These are phyloP conservation scores for Stictonetta naevosa DNA, from an alignment of 2,113 vertebrate genomes.

Conservation along the genomic window DNA sequence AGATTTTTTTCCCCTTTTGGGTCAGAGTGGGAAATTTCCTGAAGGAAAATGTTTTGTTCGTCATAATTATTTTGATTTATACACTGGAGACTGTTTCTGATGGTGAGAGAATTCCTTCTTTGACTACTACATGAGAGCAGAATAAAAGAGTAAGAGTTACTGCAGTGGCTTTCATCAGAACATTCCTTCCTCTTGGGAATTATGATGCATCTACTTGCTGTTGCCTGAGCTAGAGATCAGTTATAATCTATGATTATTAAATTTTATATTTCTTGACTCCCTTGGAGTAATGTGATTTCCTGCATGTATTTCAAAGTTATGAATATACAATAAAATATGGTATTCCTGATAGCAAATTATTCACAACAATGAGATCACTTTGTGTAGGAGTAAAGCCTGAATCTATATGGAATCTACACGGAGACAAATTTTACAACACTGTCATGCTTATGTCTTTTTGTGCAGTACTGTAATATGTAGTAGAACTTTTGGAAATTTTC, in stretches of 20 bases:
- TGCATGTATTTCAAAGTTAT: slow-evolving; percentile 1
- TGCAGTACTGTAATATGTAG: not conserved
- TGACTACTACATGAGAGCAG: not conserved
- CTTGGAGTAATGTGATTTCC: not conserved
- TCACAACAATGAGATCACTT: not conserved
- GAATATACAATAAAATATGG: not conserved
- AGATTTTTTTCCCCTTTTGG: not conserved
- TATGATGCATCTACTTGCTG: not conserved
- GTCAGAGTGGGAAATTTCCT: not conserved
- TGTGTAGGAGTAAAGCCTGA: not conserved
- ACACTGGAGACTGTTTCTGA: not conserved
- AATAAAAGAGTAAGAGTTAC: not conserved
- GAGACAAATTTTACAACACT: not conserved
- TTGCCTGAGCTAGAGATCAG: not conserved
- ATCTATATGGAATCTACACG: not conserved
- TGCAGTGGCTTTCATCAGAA: not conserved
- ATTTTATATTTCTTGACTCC: not conserved
- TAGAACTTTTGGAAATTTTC: not conserved
- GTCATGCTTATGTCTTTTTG: not conserved
- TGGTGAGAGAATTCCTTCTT: not conserved
- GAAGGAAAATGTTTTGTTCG: not conserved
- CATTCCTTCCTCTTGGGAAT: not conserved
- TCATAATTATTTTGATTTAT: not conserved
- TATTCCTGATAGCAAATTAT: not conserved
- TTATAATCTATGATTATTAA: not conserved